These are phyloP conservation scores for Bovichtus variegatus DNA, from an alignment of 2,797 vertebrate genomes.

Conservation along the genomic window DNA sequence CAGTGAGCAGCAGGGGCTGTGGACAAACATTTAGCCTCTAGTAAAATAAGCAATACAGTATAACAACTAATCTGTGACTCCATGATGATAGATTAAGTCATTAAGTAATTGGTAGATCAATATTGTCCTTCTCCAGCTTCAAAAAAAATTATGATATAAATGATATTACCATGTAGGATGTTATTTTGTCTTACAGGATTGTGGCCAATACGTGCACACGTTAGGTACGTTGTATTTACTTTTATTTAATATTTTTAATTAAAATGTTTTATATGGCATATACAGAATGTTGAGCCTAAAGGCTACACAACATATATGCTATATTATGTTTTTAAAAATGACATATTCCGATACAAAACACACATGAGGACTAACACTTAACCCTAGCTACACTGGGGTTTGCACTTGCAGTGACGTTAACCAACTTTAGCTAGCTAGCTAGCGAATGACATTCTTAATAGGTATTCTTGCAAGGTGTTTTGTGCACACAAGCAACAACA, in stretches of 20 bases:
- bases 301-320: background rate
- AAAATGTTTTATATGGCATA: background rate
- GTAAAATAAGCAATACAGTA: background rate
- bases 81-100: background rate
- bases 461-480: background rate
- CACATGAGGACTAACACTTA: background rate
- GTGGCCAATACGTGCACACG: background rate
- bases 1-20: constrained; percentile 78
- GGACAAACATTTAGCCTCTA: constrained; percentile 18
- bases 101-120: background rate
- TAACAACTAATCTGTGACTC: background rate
- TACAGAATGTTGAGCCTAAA: background rate
- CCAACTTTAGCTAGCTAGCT: background rate
- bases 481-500: background rate
- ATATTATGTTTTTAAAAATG: background rate
- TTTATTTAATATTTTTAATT: background rate
- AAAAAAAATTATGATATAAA: background rate
- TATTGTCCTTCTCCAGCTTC: background rate
- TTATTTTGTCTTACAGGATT: background rate
- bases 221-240: background rate
- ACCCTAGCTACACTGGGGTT: background rate
- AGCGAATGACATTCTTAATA: background rate
- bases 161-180: background rate
- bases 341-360: background rate
- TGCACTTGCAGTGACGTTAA: background rate